Evolutionary conservation across 64 coral and sea anemone species (phyloP), one percentile per base, ranked within the genome.

Genomic region (Montipora efflorescens): DNA sequence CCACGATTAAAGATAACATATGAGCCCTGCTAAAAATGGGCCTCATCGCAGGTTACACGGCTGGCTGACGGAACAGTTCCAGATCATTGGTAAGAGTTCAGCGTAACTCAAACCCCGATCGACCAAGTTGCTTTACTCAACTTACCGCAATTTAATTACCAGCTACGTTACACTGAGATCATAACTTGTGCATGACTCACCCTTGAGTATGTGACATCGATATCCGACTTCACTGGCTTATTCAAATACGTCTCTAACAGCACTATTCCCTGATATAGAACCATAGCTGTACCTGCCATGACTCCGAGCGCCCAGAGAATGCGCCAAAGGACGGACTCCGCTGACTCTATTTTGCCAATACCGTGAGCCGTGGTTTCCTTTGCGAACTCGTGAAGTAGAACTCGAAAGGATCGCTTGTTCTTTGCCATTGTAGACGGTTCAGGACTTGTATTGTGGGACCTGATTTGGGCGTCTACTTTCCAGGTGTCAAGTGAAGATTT

Each of bases 171-270:
- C 68, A 23, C 3, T 64, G 19, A 71, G 2, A 44, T 1, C 14
- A 5, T 52, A 21, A 8, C 53, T 11, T 8, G 11, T 57, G 7
- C 4, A 64, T 5, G n/a, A 52, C 78, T 74, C 43, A 95, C 94
- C 89, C 75, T 48, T 80, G 71, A 25, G 48, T 91, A 91, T 25
- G 82, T 58, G 67, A 95, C 89, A 23, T 95, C 94, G 22, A 95
- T 75, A 10, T 71, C 79, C 2, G 94, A 87, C 46, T 83, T 67
- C 1, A 81, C 82, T 16, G 94, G 94, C 45, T 95, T 95, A 16
- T 59, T 49, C 8, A 91, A 18, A 25, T 49, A 95, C 3, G 75
- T 91, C 3, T 73, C 75, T 16, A 95, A 9, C 23, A 91, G 75
- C 12, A 64, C 7, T 22, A 81, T 76, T 4, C 81, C 76, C 36